These are phyloP conservation scores for Siniperca scherzeri DNA, from an alignment of 2,797 vertebrate species.

Conservation along the genomic window DNA sequence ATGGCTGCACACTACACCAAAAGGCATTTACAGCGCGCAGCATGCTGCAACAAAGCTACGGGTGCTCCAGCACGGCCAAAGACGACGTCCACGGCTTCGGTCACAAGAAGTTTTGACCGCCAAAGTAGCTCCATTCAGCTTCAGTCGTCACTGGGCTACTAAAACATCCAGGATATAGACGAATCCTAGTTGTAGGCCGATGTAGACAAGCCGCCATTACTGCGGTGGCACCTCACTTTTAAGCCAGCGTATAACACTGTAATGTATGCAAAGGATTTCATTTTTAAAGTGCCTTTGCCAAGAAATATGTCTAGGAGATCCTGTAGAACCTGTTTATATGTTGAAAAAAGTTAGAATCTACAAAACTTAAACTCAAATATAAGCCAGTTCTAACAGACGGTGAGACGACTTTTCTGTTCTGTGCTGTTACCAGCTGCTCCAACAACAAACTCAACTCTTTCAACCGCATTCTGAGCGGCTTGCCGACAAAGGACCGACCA, in stretches of 20 bases:
- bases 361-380: too few species aligned
- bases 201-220: not conserved
- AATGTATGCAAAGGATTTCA: not conserved
- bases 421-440: not conserved
- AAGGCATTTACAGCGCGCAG: not conserved
- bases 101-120: not conserved
- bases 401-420: not conserved
- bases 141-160: not conserved
- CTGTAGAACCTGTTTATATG: not conserved
- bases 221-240: too few species aligned
- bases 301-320: not conserved
- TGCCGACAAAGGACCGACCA: not conserved
- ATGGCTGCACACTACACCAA: too few species aligned
- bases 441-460: not conserved
- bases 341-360: not conserved
- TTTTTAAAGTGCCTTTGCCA: not conserved
- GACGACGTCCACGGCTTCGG: not conserved
- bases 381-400: too few species aligned
- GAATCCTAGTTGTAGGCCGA: not conserved
- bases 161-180: not conserved
- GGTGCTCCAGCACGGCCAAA: not conserved
- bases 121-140: not conserved
- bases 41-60: not conserved
- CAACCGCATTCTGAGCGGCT: not conserved
- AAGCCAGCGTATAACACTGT: too few species aligned